These are phyloP conservation scores for Myotis myotis DNA, from an alignment of 2,797 vertebrate genomes.

Conservation along the genomic window DNA sequence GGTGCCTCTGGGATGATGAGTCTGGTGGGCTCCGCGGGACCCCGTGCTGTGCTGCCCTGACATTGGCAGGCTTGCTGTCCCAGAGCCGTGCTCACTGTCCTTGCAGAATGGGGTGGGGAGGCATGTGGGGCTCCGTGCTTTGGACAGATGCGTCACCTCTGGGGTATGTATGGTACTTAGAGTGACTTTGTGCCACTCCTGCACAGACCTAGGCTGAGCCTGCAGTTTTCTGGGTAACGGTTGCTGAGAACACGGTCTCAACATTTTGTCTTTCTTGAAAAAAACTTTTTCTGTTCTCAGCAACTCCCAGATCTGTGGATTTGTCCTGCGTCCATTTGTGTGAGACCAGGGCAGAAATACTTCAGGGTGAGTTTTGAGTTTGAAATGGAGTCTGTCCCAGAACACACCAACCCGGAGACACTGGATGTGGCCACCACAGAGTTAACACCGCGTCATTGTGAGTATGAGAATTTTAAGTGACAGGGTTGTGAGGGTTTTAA, in stretches of 20 bases:
- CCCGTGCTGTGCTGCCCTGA: accelerated
- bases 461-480: slow-evolving; percentile 8
- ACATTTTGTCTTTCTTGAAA: not conserved
- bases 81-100: not conserved
- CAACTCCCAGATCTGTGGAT: not conserved
- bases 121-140: not conserved
- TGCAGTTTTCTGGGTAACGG: not conserved
- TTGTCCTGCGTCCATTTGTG: not conserved
- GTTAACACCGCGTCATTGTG: not conserved
- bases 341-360: not conserved
- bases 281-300: not conserved
- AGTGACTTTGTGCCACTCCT: not conserved
- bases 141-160: not conserved
- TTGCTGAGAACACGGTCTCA: not conserved
- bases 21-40: not conserved
- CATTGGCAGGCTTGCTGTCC: not conserved
- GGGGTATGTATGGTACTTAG: not conserved
- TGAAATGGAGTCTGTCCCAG: not conserved
- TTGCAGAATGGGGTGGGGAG: not conserved
- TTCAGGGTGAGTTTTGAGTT: not conserved
- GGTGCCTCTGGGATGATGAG: accelerated
- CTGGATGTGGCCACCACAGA: not conserved
- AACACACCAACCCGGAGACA: not conserved
- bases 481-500: slow-evolving; percentile 1
- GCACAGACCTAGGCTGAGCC: not conserved